A percentile compares a stretch with the other conserved stretches of the same genome.
Evolutionary conservation across 2,113 vertebrate species (phyloP).

Genomic region (Labeo catla): DNA sequence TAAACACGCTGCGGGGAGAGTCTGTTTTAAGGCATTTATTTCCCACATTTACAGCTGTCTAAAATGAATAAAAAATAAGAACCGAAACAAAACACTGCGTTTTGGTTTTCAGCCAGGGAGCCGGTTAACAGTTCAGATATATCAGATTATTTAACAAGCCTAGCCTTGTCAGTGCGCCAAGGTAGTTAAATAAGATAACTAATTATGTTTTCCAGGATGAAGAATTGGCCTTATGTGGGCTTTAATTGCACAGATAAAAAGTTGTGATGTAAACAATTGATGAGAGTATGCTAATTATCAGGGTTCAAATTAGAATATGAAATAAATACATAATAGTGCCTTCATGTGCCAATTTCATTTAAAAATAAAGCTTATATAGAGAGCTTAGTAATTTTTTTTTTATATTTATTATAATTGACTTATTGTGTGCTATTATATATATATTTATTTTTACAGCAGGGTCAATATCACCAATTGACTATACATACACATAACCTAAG

Average conservation of each 20-base stretch:
- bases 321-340: neutral
- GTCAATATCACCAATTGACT: too few species aligned
- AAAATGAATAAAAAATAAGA: neutral
- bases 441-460: too few species aligned
- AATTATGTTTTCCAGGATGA: neutral
- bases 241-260: conserved; percentile 14
- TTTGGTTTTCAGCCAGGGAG: neutral
- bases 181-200: conserved; percentile 2
- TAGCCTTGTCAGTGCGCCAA: neutral
- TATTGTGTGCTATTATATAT: too few species aligned
- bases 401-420: neutral
- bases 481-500: too few species aligned
- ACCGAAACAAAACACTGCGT: neutral
- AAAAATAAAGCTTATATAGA: neutral
- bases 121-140: neutral
- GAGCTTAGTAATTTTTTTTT: neutral
- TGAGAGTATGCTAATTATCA: conserved; percentile 15
- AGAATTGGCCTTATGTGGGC: neutral
- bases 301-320: neutral
- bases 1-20: conserved; percentile 16
- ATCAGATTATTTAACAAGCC: conserved; percentile 7
- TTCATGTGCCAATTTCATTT: neutral
- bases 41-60: conserved; percentile 4
- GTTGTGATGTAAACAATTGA: conserved; percentile 1
- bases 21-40: conserved; percentile 8